These are phyloP conservation scores for Homarus americanus DNA, from an alignment of 1,140 invertebrate genomes.

Conservation along the genomic window DNA sequence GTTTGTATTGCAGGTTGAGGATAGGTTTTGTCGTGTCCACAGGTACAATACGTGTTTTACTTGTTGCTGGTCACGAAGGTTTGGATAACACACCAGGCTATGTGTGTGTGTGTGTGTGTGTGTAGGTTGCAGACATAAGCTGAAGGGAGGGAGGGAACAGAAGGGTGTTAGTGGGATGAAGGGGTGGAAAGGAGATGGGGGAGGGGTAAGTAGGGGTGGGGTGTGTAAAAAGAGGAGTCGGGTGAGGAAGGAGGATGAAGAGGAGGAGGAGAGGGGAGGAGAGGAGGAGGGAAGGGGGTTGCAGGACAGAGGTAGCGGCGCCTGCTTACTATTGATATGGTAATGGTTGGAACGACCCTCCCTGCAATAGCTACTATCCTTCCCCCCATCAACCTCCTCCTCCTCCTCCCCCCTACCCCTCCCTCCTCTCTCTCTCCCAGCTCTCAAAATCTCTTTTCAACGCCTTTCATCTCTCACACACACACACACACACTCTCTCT, in stretches of 20 bases:
- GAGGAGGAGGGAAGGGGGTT: background rate
- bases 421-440: background rate
- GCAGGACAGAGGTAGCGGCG: slow-evolving; percentile 29
- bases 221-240: background rate
- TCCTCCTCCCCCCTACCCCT: background rate
- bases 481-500: too few species aligned
- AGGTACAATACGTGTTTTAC: background rate
- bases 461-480: background rate
- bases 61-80: too few species aligned
- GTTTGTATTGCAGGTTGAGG: too few species aligned
- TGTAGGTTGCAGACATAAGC: background rate
- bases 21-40: too few species aligned
- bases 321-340: slow-evolving; percentile 46
- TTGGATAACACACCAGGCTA: too few species aligned
- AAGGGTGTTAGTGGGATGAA: background rate
- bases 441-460: background rate
- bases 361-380: slow-evolving; percentile 38
- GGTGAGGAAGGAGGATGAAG: background rate
- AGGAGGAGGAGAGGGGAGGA: background rate
- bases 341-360: slow-evolving; percentile 13
- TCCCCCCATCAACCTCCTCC: background rate
- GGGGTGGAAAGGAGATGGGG: background rate
- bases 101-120: too few species aligned
- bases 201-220: background rate
- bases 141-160: background rate